These are phyloP conservation scores for Holocentrus rufus DNA, from an alignment of 2,797 vertebrate species.

Conservation along the genomic window DNA sequence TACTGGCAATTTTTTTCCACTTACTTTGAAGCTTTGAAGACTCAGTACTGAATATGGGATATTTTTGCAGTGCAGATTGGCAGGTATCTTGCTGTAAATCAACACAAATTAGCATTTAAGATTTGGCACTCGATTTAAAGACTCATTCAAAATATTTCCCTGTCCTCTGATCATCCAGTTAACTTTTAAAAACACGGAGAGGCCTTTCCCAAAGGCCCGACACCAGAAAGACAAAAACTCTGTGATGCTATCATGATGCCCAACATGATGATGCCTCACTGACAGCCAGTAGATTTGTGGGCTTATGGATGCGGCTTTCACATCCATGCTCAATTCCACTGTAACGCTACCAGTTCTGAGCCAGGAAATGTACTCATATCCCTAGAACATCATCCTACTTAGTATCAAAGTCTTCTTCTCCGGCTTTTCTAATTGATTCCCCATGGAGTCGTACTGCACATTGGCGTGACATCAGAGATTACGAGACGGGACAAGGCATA, in stretches of 20 bases:
- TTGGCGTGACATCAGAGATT: constrained; percentile 43
- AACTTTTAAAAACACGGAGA: constrained; percentile 5
- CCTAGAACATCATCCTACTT: constrained; percentile 34
- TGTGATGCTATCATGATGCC: not conserved
- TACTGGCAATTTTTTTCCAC: no score
- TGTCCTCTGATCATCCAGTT: constrained; percentile 21
- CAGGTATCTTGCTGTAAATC: not conserved
- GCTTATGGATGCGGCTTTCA: constrained; percentile 35
- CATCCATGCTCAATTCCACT: constrained; percentile 33
- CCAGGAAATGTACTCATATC: constrained; percentile 31
- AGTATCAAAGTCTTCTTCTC: constrained; percentile 41
- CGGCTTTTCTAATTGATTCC: constrained; percentile 65
- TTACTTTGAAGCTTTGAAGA: no score
- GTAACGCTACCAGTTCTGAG: constrained; percentile 34
- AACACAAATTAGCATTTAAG: not conserved
- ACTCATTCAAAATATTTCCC: constrained; percentile 19
- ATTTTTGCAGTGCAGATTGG: not conserved
- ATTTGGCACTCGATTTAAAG: constrained; percentile 30
- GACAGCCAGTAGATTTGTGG: constrained; percentile 14
- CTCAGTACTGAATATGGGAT: no score
- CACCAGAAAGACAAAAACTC: not conserved
- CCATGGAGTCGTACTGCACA: constrained; percentile 16
- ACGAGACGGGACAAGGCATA: constrained; percentile 4
- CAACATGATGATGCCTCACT: not conserved
- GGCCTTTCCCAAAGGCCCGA: not conserved